These are phyloP conservation scores for Bombus terrestris DNA, from an alignment of 1,140 invertebrate species.

Conservation along the genomic window DNA sequence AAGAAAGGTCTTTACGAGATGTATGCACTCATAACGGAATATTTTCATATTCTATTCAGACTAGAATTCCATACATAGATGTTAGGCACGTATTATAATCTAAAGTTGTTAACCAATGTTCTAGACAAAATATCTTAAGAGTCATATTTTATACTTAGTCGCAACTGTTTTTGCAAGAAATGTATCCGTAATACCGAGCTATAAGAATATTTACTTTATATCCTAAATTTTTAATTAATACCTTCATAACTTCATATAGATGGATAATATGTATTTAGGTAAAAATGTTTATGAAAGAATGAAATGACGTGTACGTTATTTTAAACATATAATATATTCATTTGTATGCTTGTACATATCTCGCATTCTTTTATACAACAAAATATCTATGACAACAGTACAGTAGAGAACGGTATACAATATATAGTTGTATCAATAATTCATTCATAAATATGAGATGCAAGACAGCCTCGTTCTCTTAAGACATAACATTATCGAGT, in stretches of 20 bases:
- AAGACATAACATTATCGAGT: constrained; percentile 70
- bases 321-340: constrained; percentile 82
- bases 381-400: constrained; percentile 81
- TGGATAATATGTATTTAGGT: not conserved
- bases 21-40: no score
- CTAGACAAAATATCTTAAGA: no score
- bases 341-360: constrained; percentile 80
- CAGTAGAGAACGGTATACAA: constrained; percentile 76
- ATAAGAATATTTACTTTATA: no score
- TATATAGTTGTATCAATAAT: constrained; percentile 69
- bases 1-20: no score
- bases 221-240: not conserved
- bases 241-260: not conserved
- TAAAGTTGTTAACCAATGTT: no score
- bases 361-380: constrained; percentile 78
- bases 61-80: no score
- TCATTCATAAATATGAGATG: constrained; percentile 71
- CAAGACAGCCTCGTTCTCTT: constrained; percentile 72
- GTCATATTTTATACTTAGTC: no score
- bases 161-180: no score
- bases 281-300: not conserved
- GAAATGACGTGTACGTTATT: constrained; percentile 58
- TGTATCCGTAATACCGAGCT: no score
- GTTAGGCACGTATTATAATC: no score
- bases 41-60: no score